Conservation (phyloP, 1,140 invertebrate genomes). For the Dendrolimus punctatus region DNA sequence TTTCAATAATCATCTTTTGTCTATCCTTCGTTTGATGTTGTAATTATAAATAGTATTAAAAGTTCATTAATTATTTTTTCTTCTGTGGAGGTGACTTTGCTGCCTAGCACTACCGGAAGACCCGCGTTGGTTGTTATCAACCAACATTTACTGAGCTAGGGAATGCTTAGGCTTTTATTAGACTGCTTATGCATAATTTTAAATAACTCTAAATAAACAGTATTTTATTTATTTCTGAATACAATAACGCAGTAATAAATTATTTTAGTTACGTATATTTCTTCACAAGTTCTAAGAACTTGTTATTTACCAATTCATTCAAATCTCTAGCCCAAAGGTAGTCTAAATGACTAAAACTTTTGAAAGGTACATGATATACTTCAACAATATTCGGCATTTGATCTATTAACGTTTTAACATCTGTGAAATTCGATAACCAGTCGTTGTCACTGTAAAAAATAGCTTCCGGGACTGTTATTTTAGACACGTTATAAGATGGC, state of each 20-base stretch:
- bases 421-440: slow-evolving; percentile 67
- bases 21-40: too few species aligned
- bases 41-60: too few species aligned
- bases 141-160: too few species aligned
- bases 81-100: too few species aligned
- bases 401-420: slow-evolving; percentile 47
- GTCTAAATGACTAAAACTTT: slow-evolving; percentile 71
- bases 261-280: neutral
- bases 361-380: slow-evolving; percentile 44
- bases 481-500: slow-evolving; percentile 74
- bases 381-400: slow-evolving; percentile 59
- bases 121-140: too few species aligned
- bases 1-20: too few species aligned
- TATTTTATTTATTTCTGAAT: too few species aligned
- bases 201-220: too few species aligned
- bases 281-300: slow-evolving; percentile 19
- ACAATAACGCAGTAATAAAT: neutral
- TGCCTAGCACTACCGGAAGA: too few species aligned
- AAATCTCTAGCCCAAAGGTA: slow-evolving; percentile 70
- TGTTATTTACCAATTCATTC: slow-evolving; percentile 44
- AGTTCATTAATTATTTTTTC: too few species aligned
- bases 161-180: too few species aligned
- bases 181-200: too few species aligned
- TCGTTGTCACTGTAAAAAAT: slow-evolving; percentile 78
- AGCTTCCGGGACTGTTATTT: slow-evolving; percentile 74